A percentile compares a stretch with the other conserved stretches of the same genome.
These are phyloP conservation scores for Emmelina monodactyla DNA, from an alignment of 2,888 invertebrate species.

Conservation along the genomic window DNA sequence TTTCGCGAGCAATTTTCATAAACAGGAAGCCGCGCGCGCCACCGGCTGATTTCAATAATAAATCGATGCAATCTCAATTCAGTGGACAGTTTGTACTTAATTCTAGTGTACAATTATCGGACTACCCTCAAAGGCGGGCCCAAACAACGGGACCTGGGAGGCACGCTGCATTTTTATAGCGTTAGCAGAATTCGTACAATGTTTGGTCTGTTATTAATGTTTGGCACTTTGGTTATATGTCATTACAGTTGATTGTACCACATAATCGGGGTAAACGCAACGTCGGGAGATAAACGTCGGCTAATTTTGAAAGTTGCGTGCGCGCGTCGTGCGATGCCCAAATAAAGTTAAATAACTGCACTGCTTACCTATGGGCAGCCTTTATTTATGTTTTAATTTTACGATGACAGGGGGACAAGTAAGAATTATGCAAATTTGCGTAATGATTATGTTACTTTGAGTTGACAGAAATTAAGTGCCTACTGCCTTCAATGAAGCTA, in stretches of 20 bases:
- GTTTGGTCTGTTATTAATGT: conserved; percentile 43
- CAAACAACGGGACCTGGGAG: conserved; percentile 42
- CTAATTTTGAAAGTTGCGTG: neutral
- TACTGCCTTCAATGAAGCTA: no score
- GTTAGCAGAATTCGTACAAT: conserved; percentile 32
- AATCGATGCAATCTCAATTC: conserved; percentile 51
- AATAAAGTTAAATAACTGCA: conserved; percentile 7
- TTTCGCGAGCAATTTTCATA: conserved; percentile 53
- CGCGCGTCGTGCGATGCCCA: conserved; percentile 3
- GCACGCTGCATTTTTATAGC: conserved; percentile 42
- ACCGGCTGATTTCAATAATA: conserved; percentile 59
- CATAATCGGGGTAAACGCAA: neutral
- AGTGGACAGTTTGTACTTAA: conserved; percentile 34
- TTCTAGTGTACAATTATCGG: conserved; percentile 54
- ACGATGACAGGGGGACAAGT: neutral
- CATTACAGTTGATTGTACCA: conserved; percentile 7
- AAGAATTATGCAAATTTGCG: conserved; percentile 1
- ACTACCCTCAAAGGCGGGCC: conserved; percentile 50
- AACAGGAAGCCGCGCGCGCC: conserved; percentile 50
- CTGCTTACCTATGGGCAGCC: neutral
- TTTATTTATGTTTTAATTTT: conserved; percentile 1
- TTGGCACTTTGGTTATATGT: conserved; percentile 24
- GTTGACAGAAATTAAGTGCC: no score
- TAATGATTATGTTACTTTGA: no score
- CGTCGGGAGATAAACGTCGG: neutral